Evolutionary conservation across 2,797 vertebrate species (phyloP), one percentile per base, ranked within the genome.

Genomic region (Phataginus tricuspis): DNA sequence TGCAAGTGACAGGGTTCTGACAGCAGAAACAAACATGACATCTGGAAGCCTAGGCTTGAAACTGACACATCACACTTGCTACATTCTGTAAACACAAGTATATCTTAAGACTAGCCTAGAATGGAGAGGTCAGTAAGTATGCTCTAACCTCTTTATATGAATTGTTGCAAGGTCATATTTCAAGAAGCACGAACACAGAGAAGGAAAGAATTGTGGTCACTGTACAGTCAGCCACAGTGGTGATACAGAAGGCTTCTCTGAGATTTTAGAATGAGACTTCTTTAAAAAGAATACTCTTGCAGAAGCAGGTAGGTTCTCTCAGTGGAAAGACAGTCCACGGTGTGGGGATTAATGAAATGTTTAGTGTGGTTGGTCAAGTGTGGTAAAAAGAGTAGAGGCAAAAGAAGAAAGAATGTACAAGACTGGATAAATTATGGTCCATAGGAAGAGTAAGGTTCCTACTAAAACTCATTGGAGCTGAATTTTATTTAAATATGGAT

Each of bases 401-500:
- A 77, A 51, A 83, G 34, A 79, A 69, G 61, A 68, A 87, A 91
- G 6, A 86, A 89, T 79, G 14, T 34, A 49, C 21, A 79, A 69
- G 25, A 53, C 21, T 51, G 19, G 9, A 12, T 74, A 90, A 53
- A 80, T 59, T 27, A 42, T 23, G 82, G 15, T 59, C 64, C 77
- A 16, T 18, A 42, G 18, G 14, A 63, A 53, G 21, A 61, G 2
- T 25, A 42, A 90, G 79, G 19, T 42, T 90, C 39, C 84, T 34
- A 80, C 10, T 45, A 79, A 89, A 90, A 80, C 61, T 49, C 5
- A 84, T 84, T 85, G 34, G n/a, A 71, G 45, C n/a, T 95, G 10
- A 86, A 45, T 31, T 91, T 34, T 89, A 42, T 19, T 84, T 75
- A 96, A 91, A 93, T 86, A 91, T 55, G 3, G 71, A 94, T 66